Percentiles rank a stretch among this genome's conserved stretches.
Conservation (phyloP, 2,113 vertebrate species). For the Orcinus orca region DNA sequence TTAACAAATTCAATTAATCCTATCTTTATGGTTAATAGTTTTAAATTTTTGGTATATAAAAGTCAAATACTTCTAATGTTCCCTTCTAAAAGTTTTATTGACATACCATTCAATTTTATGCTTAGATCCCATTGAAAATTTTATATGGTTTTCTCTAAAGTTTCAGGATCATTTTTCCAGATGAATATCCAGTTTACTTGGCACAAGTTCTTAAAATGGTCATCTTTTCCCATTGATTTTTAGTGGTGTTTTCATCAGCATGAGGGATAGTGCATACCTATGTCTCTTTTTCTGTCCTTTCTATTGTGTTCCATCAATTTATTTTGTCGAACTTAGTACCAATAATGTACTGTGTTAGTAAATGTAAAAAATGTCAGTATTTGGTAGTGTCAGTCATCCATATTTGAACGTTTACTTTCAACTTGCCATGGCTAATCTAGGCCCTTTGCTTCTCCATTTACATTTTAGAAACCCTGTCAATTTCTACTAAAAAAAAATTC, state of each 20-base stretch:
- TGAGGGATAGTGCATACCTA: neutral
- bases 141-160: neutral
- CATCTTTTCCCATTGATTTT: neutral
- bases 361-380: no score
- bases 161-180: neutral
- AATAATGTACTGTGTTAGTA: neutral
- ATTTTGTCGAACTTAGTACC: neutral
- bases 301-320: neutral
- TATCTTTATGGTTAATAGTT: neutral
- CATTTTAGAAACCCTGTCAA: neutral
- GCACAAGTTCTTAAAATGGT: neutral
- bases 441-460: neutral
- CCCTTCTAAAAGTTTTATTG: neutral
- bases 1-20: neutral
- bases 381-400: neutral
- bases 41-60: neutral
- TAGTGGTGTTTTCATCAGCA: neutral
- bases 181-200: neutral
- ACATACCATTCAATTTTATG: neutral
- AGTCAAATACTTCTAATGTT: neutral
- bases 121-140: neutral
- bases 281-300: neutral
- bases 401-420: neutral
- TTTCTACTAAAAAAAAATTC: neutral
- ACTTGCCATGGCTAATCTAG: neutral